Conservation (phyloP, 2,888 invertebrate genomes). For the Himalopsyche japonica region DNA sequence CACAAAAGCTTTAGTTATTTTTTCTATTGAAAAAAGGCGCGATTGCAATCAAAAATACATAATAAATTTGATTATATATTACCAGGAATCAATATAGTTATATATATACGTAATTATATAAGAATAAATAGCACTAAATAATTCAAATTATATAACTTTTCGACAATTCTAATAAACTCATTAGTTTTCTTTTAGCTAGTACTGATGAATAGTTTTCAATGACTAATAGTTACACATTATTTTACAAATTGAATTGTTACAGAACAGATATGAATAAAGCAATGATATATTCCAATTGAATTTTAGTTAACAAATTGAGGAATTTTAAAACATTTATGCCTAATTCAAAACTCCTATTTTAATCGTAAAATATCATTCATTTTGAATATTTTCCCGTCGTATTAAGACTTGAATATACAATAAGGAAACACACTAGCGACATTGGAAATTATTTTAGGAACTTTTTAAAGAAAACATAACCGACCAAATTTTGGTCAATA, state of each 20-base stretch:
- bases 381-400: background rate
- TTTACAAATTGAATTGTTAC: background rate
- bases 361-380: constrained; percentile 11
- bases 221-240: background rate
- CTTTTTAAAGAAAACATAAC: background rate
- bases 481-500: background rate
- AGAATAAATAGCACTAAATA: background rate
- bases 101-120: constrained; percentile 5
- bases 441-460: background rate
- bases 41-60: background rate
- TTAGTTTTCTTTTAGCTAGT: background rate
- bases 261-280: constrained; percentile 33
- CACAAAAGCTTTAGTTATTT: background rate
- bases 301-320: background rate
- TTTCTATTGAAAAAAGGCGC: constrained; percentile 11
- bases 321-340: constrained; percentile 21
- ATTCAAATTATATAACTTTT: background rate
- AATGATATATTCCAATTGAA: constrained; percentile 26
- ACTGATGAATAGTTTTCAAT: background rate
- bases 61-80: constrained; percentile 4
- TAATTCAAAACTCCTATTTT: constrained; percentile 38
- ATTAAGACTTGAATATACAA: background rate
- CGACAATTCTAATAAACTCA: background rate
- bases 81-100: background rate
- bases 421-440: background rate